Conservation (phyloP, 2,888 invertebrate species). For the Epinotia demarniana region DNA sequence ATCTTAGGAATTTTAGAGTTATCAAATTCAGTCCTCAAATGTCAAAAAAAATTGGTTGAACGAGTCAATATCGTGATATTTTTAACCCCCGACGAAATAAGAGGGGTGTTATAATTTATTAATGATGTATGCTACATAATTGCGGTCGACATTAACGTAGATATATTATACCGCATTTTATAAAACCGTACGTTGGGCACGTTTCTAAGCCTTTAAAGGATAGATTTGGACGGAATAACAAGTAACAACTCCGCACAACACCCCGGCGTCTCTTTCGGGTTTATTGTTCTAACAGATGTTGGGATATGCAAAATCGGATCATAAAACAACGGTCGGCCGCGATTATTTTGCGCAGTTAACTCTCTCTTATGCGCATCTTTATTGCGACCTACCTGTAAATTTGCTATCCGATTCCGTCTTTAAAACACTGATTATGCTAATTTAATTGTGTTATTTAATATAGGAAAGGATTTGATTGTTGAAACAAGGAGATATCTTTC, state of each 20-base stretch:
- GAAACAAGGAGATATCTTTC: background rate
- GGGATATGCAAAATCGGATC: constrained; percentile 78
- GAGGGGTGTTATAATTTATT: too few relatives aligned
- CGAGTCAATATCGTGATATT: background rate
- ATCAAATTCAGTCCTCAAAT: too few relatives aligned
- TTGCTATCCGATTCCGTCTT: constrained; percentile 69
- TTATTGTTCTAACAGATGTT: constrained; percentile 79
- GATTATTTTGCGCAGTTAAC: constrained; percentile 76
- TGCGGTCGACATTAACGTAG: constrained; percentile 51
- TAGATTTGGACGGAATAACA: constrained; percentile 66
- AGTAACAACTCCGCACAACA: constrained; percentile 62
- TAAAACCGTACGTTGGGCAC: constrained; percentile 62
- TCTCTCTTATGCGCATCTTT: constrained; percentile 79
- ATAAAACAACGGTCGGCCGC: constrained; percentile 72
- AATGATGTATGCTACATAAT: constrained; percentile 10
- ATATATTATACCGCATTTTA: constrained; percentile 55
- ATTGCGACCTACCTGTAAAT: constrained; percentile 78
- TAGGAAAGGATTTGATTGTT: background rate
- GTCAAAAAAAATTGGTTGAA: background rate
- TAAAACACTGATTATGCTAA: constrained; percentile 66
- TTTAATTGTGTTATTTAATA: constrained; percentile 24
- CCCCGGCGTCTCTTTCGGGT: constrained; percentile 69
- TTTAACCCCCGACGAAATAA: too few relatives aligned
- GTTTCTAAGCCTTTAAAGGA: constrained; percentile 65
- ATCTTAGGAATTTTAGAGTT: too few relatives aligned